Base-by-base conservation (phyloP, 2,888 invertebrate genomes). In the Cantharis flavilabris region DNA sequence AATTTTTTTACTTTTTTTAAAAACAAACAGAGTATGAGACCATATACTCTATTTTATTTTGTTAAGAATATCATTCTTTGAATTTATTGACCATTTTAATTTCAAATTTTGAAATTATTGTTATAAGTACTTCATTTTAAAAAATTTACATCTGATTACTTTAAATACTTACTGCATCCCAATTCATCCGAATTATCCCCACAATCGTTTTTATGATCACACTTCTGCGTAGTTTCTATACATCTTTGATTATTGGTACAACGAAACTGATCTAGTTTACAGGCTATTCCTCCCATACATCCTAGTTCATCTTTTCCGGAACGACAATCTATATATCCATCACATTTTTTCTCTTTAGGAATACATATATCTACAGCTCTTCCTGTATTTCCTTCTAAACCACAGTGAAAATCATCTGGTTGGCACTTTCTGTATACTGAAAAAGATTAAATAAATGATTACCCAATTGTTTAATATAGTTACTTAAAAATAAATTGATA, bases 171-270 rank as follows among this genome's bases (percentile, higher is more conserved):
- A 97, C 96, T 96, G 91, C 98, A 98, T 81, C 93, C 93, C 80
- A 93, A 92, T 88, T 98, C 98, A 86, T 98, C 98, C 1, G 96
- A 96, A 87, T 95, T 95, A 88, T 97, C 97, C 0, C 94, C 95
- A 85, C 97, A 97, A 89, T 97, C 97, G 87, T 96, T 94, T 86
- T 93, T 94, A 88, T 97, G 96, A 89, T 97, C 96, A 88, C 97
- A 97, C 86, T 94, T 94, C 84, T 92, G 92, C 18, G 91, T 87
- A 72, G 91, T 91, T 85, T 96, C 96, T 80, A 97, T 92, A 88
- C 97, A 97, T 84, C 94, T 93, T 85, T 92, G 92, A 64, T 95
- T 95, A 83, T 93, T 92, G 81, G 93, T 93, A 88, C 97, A 97
- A 67, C 95, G 91, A 89, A 96, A 97, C 90, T 97, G 96, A 89